Conservation (phyloP, 2,113 vertebrate species). For the Pristiophorus japonicus region DNA sequence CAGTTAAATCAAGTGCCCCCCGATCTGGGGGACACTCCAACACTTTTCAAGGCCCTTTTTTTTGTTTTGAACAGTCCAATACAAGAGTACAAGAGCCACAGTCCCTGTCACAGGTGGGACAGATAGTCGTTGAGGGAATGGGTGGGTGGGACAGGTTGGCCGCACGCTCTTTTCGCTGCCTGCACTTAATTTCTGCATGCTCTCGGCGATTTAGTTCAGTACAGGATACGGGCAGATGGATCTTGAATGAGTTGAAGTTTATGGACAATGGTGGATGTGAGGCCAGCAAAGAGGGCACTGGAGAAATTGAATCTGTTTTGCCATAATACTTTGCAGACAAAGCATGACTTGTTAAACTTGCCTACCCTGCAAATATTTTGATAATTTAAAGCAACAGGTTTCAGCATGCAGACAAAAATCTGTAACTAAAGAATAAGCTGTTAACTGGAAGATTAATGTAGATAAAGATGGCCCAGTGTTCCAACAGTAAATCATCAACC, state of each 20-base stretch:
- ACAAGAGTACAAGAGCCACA: no score
- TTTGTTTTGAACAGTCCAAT: no score
- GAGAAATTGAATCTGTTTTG: neutral
- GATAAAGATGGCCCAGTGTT: neutral
- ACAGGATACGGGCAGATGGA: neutral
- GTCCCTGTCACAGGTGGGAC: no score
- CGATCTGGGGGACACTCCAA: no score
- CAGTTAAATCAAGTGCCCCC: no score
- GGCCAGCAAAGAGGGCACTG: neutral
- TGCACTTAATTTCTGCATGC: no score
- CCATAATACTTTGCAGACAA: neutral
- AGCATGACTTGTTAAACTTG: neutral
- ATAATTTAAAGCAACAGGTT: neutral
- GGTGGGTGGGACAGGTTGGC: no score
- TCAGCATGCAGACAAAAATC: neutral
- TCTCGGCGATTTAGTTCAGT: no score
- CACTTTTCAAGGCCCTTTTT: no score
- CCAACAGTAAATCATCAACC: neutral
- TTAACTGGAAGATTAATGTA: neutral
- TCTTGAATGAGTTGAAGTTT: neutral
- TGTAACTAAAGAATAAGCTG: neutral
- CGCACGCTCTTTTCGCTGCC: no score
- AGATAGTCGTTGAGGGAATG: no score
- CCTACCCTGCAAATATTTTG: neutral
- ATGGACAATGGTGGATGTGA: neutral